phyloP scores from a whole-genome alignment of 2,888 invertebrate genomes.

The Volucella inflata region DNA sequence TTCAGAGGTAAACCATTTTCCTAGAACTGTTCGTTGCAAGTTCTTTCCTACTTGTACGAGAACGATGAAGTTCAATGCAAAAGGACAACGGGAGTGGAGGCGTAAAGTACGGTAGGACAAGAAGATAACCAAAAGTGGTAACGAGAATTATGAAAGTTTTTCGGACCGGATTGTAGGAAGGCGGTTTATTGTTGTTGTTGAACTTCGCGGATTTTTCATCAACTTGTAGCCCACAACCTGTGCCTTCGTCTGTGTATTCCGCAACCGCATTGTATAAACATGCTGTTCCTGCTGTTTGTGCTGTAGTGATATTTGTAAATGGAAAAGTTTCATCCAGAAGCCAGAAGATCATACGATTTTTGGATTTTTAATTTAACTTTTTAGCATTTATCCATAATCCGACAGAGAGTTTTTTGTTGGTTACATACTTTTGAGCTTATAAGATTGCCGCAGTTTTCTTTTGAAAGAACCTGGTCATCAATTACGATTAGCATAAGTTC shows the following conservation, averaged over 20 bases:
- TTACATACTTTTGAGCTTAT: too few relatives aligned
- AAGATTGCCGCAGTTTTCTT: too few relatives aligned
- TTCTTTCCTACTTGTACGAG: not conserved
- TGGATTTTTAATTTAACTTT: slow-evolving; percentile 43
- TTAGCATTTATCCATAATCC: not conserved
- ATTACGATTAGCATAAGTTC: too few relatives aligned
- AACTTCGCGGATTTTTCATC: slow-evolving; percentile 53
- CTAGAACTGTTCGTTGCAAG: not conserved
- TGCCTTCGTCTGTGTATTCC: too few relatives aligned
- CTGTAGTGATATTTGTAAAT: slow-evolving; percentile 45
- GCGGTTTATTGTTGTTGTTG: slow-evolving; percentile 60
- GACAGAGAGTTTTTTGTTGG: too few relatives aligned
- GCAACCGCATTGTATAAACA: slow-evolving; percentile 15
- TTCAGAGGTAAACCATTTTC: slow-evolving; percentile 30
- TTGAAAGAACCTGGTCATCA: too few relatives aligned
- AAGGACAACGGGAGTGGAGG: not conserved
- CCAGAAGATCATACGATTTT: slow-evolving; percentile 25
- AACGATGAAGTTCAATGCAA: not conserved
- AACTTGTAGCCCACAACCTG: slow-evolving; percentile 10
- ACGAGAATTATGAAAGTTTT: slow-evolving; percentile 55
- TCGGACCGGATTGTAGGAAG: slow-evolving; percentile 26
- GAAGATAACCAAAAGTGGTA: slow-evolving; percentile 8
- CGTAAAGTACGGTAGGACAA: not conserved
- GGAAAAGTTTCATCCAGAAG: slow-evolving; percentile 33
- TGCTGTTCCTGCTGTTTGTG: slow-evolving; percentile 5